Evolutionary conservation across 1,140 invertebrate species (phyloP).

Genomic region (Apis laboriosa): DNA sequence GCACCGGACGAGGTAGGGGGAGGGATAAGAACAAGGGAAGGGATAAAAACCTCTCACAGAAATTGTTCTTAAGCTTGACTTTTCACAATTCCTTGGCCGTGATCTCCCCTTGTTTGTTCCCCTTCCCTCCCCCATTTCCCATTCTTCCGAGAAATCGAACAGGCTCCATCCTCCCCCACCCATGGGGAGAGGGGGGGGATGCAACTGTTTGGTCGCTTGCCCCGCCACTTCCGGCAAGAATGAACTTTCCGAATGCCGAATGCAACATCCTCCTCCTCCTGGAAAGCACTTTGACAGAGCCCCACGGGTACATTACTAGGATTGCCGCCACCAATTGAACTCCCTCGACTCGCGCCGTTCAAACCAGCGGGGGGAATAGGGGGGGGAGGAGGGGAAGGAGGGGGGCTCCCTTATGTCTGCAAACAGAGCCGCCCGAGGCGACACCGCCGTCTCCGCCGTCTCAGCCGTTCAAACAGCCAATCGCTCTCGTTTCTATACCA

Average conservation of each 20-base stretch:
- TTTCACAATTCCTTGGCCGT: too few species aligned
- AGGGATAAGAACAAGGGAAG: too few species aligned
- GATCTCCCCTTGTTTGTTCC: neutral
- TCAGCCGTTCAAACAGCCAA: slow-evolving; percentile 75
- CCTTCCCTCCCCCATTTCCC: fast-evolving
- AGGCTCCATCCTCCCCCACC: neutral
- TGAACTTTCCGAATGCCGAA: slow-evolving; percentile 73
- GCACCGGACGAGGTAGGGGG: too few species aligned
- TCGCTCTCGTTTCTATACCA: slow-evolving; percentile 71
- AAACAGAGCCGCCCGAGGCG: slow-evolving; percentile 74
- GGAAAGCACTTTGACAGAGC: slow-evolving; percentile 76
- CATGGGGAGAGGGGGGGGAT: neutral
- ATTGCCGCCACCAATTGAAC: slow-evolving; percentile 74
- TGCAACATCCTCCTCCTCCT: slow-evolving; percentile 64
- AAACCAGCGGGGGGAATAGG: neutral
- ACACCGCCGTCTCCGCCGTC: slow-evolving; percentile 41
- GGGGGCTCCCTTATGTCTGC: slow-evolving; percentile 70
- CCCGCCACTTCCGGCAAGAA: slow-evolving; percentile 57
- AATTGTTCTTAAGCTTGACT: too few species aligned
- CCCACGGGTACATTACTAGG: slow-evolving; percentile 79
- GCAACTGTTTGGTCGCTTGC: slow-evolving; percentile 8
- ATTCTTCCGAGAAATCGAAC: neutral
- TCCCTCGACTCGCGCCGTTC: slow-evolving; percentile 50
- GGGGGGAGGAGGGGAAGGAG: too few species aligned
- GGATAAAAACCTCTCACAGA: too few species aligned